phyloP scores from a whole-genome alignment of 2,113 vertebrate species.

The Piprites chloris region DNA sequence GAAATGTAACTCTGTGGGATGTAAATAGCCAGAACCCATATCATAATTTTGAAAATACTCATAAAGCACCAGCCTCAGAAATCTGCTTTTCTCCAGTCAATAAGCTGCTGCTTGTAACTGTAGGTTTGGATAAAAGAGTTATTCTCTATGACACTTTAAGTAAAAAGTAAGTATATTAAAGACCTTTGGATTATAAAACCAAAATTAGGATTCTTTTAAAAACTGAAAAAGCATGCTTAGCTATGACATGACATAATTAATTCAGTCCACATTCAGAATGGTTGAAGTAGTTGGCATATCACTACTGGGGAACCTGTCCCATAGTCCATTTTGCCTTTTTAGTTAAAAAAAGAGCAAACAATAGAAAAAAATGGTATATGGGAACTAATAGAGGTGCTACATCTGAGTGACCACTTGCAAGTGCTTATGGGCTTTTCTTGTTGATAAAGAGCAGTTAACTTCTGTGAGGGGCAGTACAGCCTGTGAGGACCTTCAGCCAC shows the following conservation, averaged over 20 bases:
- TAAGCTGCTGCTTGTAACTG: slow-evolving; percentile 89
- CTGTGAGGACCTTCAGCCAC: background rate
- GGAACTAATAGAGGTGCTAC: background rate
- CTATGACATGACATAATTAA: background rate
- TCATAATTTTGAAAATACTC: slow-evolving; percentile 84
- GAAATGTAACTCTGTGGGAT: slow-evolving; percentile 92
- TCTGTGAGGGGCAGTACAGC: background rate
- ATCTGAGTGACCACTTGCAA: background rate
- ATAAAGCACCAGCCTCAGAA: slow-evolving; percentile 92
- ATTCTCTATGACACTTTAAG: slow-evolving; percentile 93
- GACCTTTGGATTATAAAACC: background rate
- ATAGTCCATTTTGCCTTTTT: background rate
- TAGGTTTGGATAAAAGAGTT: slow-evolving; percentile 96
- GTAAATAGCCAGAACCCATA: slow-evolving; percentile 88
- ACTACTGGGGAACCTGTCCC: background rate
- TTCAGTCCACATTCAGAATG: background rate
- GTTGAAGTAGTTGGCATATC: background rate
- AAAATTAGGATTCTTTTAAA: background rate
- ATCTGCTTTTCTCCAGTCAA: slow-evolving; percentile 94
- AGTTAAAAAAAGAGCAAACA: background rate
- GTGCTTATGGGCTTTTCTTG: background rate
- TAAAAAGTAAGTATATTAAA: slow-evolving; percentile 86
- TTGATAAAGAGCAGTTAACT: background rate
- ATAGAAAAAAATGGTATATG: background rate
- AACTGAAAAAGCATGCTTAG: background rate